Evolutionary conservation across 2,888 invertebrate genomes (phyloP).

Genomic region (Pristionchus mayeri): DNA sequence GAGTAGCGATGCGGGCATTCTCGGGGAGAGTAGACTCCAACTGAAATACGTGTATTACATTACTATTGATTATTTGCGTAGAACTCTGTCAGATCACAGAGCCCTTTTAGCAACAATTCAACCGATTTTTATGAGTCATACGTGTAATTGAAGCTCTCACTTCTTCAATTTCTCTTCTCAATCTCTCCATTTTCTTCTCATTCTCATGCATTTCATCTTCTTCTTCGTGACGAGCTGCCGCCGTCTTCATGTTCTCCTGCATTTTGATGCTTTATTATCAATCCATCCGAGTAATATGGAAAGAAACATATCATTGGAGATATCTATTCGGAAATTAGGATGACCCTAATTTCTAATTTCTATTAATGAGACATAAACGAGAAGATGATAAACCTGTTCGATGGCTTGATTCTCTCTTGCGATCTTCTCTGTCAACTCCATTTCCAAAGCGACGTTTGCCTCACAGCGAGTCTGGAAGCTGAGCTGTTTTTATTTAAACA

Average conservation of each 20-base stretch:
- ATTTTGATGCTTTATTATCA: too few species aligned
- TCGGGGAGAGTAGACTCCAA: constrained; percentile 1
- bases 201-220: constrained; percentile 27
- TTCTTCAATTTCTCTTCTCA: constrained; percentile 26
- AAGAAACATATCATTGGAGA: too few species aligned
- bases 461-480: constrained; percentile 30
- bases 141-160: background rate
- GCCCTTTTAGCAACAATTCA: too few species aligned
- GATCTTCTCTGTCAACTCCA: constrained; percentile 35
- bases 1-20: background rate
- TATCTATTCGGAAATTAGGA: too few species aligned
- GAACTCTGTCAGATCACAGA: background rate
- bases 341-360: too few species aligned
- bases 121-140: too few species aligned
- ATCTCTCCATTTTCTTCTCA: constrained; percentile 28
- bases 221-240: constrained; percentile 38
- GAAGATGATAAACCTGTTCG: background rate
- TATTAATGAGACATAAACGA: too few species aligned
- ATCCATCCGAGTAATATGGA: too few species aligned
- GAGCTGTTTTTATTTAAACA: too few species aligned
- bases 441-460: background rate
- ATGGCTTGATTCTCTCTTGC: constrained; percentile 34
- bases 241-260: constrained; percentile 32
- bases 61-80: background rate
- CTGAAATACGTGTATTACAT: background rate